phyloP scores from a whole-genome alignment of 2,113 vertebrate species.

The Hystrix cristata region DNA sequence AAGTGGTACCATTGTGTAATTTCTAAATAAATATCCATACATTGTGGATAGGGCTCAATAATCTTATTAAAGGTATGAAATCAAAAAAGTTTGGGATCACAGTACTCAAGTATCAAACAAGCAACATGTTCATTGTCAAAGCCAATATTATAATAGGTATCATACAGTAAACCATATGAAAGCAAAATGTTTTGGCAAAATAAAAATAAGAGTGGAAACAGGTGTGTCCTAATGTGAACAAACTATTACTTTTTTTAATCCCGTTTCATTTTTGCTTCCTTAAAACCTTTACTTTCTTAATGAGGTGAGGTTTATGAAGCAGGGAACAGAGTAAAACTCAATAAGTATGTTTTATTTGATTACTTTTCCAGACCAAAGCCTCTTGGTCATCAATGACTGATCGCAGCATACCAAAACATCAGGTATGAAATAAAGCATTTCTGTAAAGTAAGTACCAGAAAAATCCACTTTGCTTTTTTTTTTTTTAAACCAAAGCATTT shows the following conservation, averaged over 20 bases:
- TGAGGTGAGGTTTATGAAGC: slow-evolving; percentile 46
- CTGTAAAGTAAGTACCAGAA: not conserved
- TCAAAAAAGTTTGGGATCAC: not conserved
- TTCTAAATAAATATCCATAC: not conserved
- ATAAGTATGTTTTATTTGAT: slow-evolving; percentile 63
- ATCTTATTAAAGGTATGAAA: not conserved
- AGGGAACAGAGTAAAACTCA: not conserved
- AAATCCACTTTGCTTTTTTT: not conserved
- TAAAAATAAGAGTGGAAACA: slow-evolving; percentile 57
- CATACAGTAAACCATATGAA: not conserved
- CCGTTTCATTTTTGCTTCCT: slow-evolving; percentile 41
- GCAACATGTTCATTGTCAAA: not conserved
- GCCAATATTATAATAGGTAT: not conserved
- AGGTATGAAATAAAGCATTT: slow-evolving; percentile 58
- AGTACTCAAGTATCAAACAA: not conserved
- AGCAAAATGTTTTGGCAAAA: slow-evolving; percentile 33
- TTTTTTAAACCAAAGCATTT: not conserved
- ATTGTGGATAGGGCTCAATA: not conserved
- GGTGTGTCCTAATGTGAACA: slow-evolving; percentile 15
- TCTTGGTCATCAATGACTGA: slow-evolving; percentile 41
- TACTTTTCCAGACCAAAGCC: slow-evolving; percentile 61
- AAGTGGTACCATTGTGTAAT: not conserved
- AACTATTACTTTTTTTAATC: slow-evolving; percentile 14
- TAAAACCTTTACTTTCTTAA: slow-evolving; percentile 61
- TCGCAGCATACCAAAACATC: not conserved